Evolutionary conservation across 1,140 invertebrate species (phyloP), one percentile per base, ranked within the genome.

Genomic region (Temnothorax curvispinosus): DNA sequence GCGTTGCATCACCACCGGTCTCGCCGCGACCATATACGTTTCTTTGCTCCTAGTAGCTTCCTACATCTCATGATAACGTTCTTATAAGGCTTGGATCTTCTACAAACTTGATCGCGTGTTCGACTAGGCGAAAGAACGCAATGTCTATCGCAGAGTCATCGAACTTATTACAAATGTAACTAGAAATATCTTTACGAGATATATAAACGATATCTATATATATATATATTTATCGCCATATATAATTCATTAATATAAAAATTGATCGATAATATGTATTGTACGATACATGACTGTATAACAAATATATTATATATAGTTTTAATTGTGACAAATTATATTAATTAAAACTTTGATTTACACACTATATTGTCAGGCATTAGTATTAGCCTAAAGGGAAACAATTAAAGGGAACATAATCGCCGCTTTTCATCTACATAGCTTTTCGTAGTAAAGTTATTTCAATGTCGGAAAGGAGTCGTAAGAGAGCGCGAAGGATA

Each of bases 401-500:
- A 38, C 11, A 69, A 21, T 21, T 21, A 21, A 50, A 13, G 13
- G 41, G 0, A 9, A 69, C 21, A 47, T 15, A 72, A 58, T 81
- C 38, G 78, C 5, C 50, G 54, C 21, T 56, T 60, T 74, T 60
- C 38, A 60, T 60, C 52, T 21, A 15, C 6, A 60, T 32, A n/a
- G 80, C 76, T 75, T 87, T 87, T 56, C 74, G 65, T 18, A 41
- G 76, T 76, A 64, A 60, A 90, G 91, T 88, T 89, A 88, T 91
- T 90, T 88, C 85, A 88, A 90, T 89, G 88, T 87, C 85, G 89
- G 54, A 67, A 89, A 91, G 87, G 81, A 91, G 87, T 86, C 88
- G 84, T 89, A 91, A 92, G 88, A 85, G 84, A 84, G 82, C 74
- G 88, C 81, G 89, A 93, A 93, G 93, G 91, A 94, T 94, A 94